Base-by-base conservation (phyloP, 2,113 vertebrate genomes). In the Upupa epops region DNA sequence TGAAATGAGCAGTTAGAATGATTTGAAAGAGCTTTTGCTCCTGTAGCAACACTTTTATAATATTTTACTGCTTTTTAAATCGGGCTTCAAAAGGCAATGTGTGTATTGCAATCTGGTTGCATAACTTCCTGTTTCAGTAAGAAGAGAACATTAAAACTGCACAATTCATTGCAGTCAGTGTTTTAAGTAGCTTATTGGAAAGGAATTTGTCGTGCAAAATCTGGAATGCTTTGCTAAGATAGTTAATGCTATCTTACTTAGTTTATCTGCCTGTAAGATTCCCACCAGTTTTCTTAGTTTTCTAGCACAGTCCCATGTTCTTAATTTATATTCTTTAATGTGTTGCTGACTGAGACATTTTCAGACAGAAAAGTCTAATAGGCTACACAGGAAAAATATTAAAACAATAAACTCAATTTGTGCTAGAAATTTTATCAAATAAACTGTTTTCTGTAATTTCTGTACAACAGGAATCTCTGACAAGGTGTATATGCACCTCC, bases 171-270 rank as follows among this genome's bases (percentile, higher is more conserved):
- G 54, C 87, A 88, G 61, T 59, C 68, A 51, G 42, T 66, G 79
- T 80, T 42, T 92, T 88, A 86, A 92, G 58, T n/a, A n/a, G n/a
- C n/a, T n/a, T n/a, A n/a, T 71, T 74, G 65, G 77, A 83, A 80
- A 63, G 48, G 34, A 74, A 75, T 89, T 83, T 74, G 83, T 77
- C 10, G 80, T 93, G 92, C 72, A 89, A 88, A 91, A 89, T 74
- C 82, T 91, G 83, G 42, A 89, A 65, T 69, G 66, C 56, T 83
- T 85, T 70, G 34, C 78, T 89, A 85, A 66, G 42, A 80, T 63
- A 52, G 36, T 88, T 87, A 89, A 86, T 68, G 52, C 25, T 81
- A 20, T 83, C 76, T 89, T 79, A 83, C 66, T 95, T 84, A 42
- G 49, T 94, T 90, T 80, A 65, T 74, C 49, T 80, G 45, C 54